A percentile compares a stretch with the other conserved stretches of the same genome.
phyloP scores from a whole-genome alignment of 2,113 vertebrate species.

The Dipodomys merriami region DNA sequence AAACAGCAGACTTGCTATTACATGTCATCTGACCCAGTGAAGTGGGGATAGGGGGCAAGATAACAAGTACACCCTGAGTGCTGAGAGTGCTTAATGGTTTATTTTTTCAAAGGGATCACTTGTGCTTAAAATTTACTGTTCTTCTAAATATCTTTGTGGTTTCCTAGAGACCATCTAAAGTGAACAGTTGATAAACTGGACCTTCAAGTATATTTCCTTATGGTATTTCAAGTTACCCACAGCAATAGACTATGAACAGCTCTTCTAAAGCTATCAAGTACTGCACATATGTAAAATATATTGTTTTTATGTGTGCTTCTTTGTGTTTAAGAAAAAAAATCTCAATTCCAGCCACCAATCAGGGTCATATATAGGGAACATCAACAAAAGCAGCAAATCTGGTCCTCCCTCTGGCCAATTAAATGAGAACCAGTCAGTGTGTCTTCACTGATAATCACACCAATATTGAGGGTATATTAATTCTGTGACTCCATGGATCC shows the following conservation, averaged over 20 bases:
- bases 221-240: neutral
- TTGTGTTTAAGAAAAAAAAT: neutral
- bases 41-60: neutral
- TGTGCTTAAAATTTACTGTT: slow-evolving; percentile 31
- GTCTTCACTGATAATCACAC: neutral
- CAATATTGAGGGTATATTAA: neutral
- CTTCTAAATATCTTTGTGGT: neutral
- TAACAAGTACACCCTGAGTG: fast-evolving
- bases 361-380: neutral
- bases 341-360: neutral
- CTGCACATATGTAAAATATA: neutral
- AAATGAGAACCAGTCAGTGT: neutral
- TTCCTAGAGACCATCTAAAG: neutral
- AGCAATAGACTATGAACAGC: neutral
- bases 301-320: neutral
- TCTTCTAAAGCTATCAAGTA: slow-evolving; percentile 16
- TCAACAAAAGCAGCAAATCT: neutral
- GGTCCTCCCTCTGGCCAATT: neutral
- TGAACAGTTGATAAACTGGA: neutral
- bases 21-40: neutral
- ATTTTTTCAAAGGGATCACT: neutral
- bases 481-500: neutral
- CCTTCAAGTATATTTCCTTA: neutral
- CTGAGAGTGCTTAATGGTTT: neutral
- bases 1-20: neutral